phyloP scores from a whole-genome alignment of 2,113 vertebrate species.

The Myrmecophaga tridactyla region DNA sequence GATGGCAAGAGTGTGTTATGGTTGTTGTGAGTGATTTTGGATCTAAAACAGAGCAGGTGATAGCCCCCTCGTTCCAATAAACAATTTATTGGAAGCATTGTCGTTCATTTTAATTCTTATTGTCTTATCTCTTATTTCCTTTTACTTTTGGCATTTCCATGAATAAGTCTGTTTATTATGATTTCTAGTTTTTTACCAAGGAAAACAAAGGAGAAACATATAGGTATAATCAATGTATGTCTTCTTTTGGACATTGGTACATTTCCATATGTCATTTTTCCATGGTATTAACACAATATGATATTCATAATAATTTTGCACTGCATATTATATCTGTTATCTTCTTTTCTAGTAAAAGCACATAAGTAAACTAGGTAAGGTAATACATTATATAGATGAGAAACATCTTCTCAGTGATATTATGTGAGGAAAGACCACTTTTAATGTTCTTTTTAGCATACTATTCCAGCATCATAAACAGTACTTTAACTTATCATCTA shows the following conservation, averaged over 20 bases:
- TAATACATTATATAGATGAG: not conserved
- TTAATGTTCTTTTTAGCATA: not conserved
- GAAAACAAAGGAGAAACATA: not conserved
- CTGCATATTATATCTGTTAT: not conserved
- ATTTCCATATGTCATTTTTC: not conserved
- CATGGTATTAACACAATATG: not conserved
- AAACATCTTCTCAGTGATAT: not conserved
- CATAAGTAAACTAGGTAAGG: not conserved
- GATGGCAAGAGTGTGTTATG: no score
- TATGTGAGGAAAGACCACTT: not conserved
- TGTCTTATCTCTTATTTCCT: not conserved
- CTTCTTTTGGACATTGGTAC: not conserved
- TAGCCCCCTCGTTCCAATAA: no score
- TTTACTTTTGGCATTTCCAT: not conserved
- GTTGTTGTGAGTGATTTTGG: no score
- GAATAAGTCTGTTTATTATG: not conserved
- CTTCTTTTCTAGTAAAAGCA: not conserved
- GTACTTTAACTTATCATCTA: not conserved
- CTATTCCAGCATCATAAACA: not conserved
- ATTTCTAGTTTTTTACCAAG: not conserved
- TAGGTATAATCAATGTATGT: not conserved
- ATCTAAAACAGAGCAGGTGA: no score
- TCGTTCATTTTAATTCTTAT: constrained; percentile 5
- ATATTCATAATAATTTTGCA: not conserved
- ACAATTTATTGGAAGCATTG: not conserved